These are phyloP conservation scores for Enteromius radiatus DNA, from an alignment of 2,797 vertebrate genomes.

Conservation along the genomic window DNA sequence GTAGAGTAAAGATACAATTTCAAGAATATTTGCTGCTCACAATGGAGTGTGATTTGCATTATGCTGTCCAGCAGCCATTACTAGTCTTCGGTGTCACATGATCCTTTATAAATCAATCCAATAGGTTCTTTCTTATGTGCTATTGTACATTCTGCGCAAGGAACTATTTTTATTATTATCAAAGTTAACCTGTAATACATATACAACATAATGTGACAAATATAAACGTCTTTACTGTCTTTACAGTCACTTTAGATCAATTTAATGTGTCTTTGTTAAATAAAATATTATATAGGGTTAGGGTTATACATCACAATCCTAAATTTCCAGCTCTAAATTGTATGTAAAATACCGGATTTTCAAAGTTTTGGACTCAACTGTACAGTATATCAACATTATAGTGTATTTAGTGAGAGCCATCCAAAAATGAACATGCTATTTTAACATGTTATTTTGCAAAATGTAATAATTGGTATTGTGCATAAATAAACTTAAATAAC, in stretches of 20 bases:
- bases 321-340: background rate
- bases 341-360: no score
- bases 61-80: background rate
- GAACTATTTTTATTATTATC: background rate
- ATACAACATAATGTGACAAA: background rate
- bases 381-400: no score
- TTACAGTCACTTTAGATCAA: background rate
- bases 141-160: background rate
- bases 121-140: background rate
- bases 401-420: no score
- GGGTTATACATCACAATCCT: background rate
- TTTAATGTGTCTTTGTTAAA: background rate
- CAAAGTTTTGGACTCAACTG: background rate
- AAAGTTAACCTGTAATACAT: background rate
- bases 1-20: background rate
- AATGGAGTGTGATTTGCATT: background rate
- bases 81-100: background rate
- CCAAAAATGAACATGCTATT: no score
- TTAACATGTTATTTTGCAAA: no score
- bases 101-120: background rate
- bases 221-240: background rate
- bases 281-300: no score
- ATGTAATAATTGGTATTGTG: no score
- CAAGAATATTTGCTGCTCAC: background rate
- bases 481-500: no score